phyloP scores from a whole-genome alignment of 2,113 vertebrate species.

The Pan paniscus region DNA sequence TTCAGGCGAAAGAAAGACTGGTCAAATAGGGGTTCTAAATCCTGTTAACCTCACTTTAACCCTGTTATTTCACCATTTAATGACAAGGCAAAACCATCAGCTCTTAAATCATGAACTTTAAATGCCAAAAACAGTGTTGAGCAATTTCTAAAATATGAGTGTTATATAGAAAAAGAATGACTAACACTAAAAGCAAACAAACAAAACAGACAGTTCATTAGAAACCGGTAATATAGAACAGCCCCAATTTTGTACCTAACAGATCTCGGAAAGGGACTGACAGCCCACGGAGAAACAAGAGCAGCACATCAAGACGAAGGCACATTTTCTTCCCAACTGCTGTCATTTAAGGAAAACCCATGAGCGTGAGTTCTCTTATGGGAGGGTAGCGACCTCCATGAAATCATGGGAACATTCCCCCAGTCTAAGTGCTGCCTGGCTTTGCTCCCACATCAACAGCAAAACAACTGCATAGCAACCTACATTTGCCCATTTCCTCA shows the following conservation, averaged over 20 bases:
- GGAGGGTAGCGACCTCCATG: neutral
- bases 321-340: neutral
- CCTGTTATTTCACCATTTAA: slow-evolving; percentile 52
- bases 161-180: neutral
- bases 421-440: slow-evolving; percentile 60
- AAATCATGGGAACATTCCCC: slow-evolving; percentile 65
- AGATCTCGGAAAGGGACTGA: neutral
- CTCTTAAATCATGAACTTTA: slow-evolving; percentile 38
- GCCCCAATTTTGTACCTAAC: neutral
- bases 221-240: neutral
- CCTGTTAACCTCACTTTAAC: slow-evolving; percentile 53
- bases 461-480: slow-evolving; percentile 83
- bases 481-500: slow-evolving; percentile 77
- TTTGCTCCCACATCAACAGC: slow-evolving; percentile 69
- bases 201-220: neutral
- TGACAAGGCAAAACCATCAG: slow-evolving; percentile 7
- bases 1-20: slow-evolving; percentile 1
- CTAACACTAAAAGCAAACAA: neutral
- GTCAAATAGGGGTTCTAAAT: neutral
- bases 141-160: neutral
- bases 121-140: neutral
- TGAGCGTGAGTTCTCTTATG: accelerated
- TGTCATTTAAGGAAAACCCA: neutral
- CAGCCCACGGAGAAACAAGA: neutral
- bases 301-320: neutral